Evolutionary conservation across 2,888 invertebrate genomes (phyloP).

Genomic region (Stenichneumon culpator): DNA sequence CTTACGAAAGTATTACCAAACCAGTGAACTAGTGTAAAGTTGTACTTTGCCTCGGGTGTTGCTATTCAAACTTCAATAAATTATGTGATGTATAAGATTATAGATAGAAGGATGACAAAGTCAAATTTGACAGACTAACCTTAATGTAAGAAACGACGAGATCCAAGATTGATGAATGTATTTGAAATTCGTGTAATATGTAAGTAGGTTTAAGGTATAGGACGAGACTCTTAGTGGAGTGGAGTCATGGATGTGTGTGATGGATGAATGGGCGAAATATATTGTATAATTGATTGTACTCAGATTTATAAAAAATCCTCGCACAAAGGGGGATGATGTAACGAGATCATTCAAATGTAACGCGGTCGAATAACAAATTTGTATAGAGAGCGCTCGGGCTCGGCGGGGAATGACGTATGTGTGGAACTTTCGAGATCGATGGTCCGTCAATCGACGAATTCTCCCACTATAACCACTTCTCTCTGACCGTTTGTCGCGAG

Average conservation of each 20-base stretch:
- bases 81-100: no score
- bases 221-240: slow-evolving; percentile 3
- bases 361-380: no score
- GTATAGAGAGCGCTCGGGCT: no score
- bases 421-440: no score
- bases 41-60: no score
- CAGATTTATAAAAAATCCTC: neutral
- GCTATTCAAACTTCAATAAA: no score
- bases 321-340: neutral
- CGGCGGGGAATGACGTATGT: no score
- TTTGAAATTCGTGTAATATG: neutral
- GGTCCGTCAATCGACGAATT: no score
- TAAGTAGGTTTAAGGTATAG: neutral
- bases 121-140: neutral
- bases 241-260: neutral
- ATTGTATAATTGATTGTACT: neutral
- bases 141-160: neutral
- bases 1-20: slow-evolving; percentile 13
- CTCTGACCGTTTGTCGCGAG: no score
- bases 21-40: no score
- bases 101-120: no score
- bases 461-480: no score
- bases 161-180: neutral
- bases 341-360: neutral
- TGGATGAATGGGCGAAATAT: neutral